Base-by-base conservation (phyloP, 2,113 vertebrate species). In the Chionodraco myersi region DNA sequence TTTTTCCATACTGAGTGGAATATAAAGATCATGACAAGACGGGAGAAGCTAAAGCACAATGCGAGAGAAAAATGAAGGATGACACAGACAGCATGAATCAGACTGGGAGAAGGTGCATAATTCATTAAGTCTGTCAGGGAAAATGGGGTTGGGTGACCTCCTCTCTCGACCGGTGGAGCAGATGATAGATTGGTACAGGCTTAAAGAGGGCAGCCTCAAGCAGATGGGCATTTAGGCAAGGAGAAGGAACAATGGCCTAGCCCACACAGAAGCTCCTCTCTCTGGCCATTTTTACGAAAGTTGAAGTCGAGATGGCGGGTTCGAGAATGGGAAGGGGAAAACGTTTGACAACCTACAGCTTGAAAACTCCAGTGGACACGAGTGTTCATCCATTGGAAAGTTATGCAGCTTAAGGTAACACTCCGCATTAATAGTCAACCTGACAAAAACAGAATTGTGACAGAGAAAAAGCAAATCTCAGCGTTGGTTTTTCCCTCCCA, bases 371-470 rank as follows among this genome's bases (percentile, higher is more conserved):
- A 99, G 94, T 45, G 98, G 98, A 91, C 98, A 99, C 80, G 98
- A 99, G 90, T 99, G 97, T 79, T 98, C 97, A 94, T 99, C 98
- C 98, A 99, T 99, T 79, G 97, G 97, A 95, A 99, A 99, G 93
- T 99, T 98, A 95, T 99, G 97, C 94, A 99, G 97, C 94, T 99
- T 98, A 95, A 99, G 97, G 89, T 99, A 98, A 92, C 98, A 99
- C 95, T 99, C 97, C 93, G 97, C 98, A 95, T 98, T 98, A 95
- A 99, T 99, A 92, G 98, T 99, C 95, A 99, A 95, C 93, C 98
- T 99, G 92, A 95, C 92, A 92, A 91, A 88, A 94, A 93, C 85
- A 92, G 89, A 92, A 90, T 93, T 84, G 82, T 88, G 79, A 92
- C 77, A 93, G 62, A 92, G 58, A 92, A 70, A 53, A 87, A 71